These are phyloP conservation scores for Teleogryllus occipitalis DNA, from an alignment of 1,140 invertebrate species.

Conservation along the genomic window DNA sequence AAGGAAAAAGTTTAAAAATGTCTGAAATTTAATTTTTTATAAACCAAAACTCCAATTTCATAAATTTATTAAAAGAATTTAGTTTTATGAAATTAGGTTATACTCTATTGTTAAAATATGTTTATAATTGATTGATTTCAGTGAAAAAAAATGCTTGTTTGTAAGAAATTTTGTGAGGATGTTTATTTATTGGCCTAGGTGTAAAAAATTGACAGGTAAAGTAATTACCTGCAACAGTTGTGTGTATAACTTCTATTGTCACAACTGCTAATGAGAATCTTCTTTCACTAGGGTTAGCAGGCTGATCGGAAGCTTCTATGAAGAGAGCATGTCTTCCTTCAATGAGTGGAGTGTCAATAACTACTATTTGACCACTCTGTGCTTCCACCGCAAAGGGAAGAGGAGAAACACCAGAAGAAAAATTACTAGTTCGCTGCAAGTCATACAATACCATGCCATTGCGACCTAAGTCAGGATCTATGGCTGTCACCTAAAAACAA, in stretches of 20 bases:
- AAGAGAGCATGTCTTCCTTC: conserved; percentile 67
- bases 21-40: no score
- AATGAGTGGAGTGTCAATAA: conserved; percentile 54
- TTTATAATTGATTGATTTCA: background rate
- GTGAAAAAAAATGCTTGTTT: background rate
- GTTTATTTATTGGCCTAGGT: no score
- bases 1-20: no score
- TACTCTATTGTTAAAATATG: background rate
- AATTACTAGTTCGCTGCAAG: conserved; percentile 59
- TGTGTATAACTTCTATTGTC: conserved; percentile 56
- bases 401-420: conserved; percentile 42
- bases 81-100: no score
- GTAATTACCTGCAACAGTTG: conserved; percentile 40
- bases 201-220: no score
- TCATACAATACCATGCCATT: conserved; percentile 73
- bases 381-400: conserved; percentile 63
- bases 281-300: conserved; percentile 68
- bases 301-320: conserved; percentile 72
- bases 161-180: background rate
- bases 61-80: no score
- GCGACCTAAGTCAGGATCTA: conserved; percentile 69
- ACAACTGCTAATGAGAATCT: conserved; percentile 74
- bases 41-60: no score
- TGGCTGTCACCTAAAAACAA: conserved; percentile 48
- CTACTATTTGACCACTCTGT: conserved; percentile 59